Percentiles rank a stretch among this genome's conserved stretches.
Conservation (phyloP, 2,888 invertebrate species). For the Tubiluchus corallicola region DNA sequence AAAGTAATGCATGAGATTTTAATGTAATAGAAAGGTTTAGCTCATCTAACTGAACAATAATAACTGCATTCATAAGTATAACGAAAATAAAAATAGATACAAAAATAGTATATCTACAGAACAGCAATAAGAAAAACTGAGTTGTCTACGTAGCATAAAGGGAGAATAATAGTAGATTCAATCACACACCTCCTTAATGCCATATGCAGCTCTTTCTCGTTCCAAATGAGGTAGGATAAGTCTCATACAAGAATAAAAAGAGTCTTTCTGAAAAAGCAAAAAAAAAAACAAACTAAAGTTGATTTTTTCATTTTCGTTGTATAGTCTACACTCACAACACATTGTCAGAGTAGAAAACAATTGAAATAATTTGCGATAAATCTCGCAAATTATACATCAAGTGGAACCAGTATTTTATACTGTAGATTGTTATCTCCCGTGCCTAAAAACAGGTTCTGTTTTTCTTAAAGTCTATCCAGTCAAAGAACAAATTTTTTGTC, state of each 20-base stretch:
- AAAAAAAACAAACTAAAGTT: not conserved
- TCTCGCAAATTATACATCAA: too few relatives aligned
- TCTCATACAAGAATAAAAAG: conserved; percentile 50
- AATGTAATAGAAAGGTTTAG: too few relatives aligned
- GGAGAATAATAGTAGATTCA: not conserved
- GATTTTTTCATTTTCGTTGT: too few relatives aligned
- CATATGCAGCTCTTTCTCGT: conserved; percentile 56
- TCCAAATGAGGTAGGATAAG: conserved; percentile 59
- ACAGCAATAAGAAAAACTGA: too few relatives aligned
- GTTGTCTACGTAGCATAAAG: not conserved
- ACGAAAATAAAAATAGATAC: not conserved
- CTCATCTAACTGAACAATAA: not conserved
- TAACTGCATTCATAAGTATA: not conserved
- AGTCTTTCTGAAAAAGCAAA: conserved; percentile 34
- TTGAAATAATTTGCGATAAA: too few relatives aligned
- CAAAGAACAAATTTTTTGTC: too few relatives aligned
- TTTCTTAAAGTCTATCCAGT: too few relatives aligned
- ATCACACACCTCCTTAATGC: conserved; percentile 45
- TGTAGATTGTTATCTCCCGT: too few relatives aligned
- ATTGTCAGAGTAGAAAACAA: conserved; percentile 6
- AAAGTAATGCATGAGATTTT: not conserved
- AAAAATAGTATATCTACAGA: not conserved
- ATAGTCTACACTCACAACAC: too few relatives aligned
- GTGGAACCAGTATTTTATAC: too few relatives aligned
- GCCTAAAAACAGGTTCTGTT: too few relatives aligned